These are phyloP conservation scores for Raillietiella orientalis DNA, from an alignment of 2,888 invertebrate species.

Conservation along the genomic window DNA sequence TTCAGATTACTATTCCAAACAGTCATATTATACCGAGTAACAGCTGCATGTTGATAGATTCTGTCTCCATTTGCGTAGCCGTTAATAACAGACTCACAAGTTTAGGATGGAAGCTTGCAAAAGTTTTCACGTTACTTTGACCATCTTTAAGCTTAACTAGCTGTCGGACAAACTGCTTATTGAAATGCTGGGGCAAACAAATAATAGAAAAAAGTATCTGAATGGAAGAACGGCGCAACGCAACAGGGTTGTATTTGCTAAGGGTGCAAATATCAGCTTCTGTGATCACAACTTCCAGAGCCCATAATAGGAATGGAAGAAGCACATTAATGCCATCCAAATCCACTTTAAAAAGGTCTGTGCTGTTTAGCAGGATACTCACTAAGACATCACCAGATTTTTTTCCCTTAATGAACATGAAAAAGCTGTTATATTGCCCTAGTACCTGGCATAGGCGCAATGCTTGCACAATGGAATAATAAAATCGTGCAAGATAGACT, in stretches of 20 bases:
- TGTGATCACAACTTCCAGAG: constrained; percentile 53
- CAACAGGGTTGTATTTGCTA: too few relatives aligned
- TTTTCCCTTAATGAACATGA: not conserved
- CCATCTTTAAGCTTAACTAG: constrained; percentile 8
- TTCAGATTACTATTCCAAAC: not conserved
- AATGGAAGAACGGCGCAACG: constrained; percentile 58
- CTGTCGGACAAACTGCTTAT: constrained; percentile 14
- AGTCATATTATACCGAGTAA: constrained; percentile 20
- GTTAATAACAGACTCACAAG: constrained; percentile 47
- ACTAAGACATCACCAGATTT: constrained; percentile 31
- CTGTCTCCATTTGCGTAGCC: constrained; percentile 47
- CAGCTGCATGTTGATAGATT: constrained; percentile 60
- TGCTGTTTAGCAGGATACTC: constrained; percentile 51
- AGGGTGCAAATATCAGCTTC: too few relatives aligned
- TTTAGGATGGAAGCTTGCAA: constrained; percentile 33
- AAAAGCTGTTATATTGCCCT: not conserved
- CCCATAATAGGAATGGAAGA: constrained; percentile 57
- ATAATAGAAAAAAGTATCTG: constrained; percentile 66
- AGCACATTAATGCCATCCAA: constrained; percentile 70
- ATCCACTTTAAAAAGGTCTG: constrained; percentile 62
- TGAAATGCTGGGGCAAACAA: constrained; percentile 73
- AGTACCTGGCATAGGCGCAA: constrained; percentile 26
- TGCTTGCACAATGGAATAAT: constrained; percentile 63
- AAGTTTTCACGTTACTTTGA: constrained; percentile 14
- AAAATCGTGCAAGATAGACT: constrained; percentile 67